phyloP scores from a whole-genome alignment of 2,113 vertebrate genomes.

The Ranitomeya variabilis region DNA sequence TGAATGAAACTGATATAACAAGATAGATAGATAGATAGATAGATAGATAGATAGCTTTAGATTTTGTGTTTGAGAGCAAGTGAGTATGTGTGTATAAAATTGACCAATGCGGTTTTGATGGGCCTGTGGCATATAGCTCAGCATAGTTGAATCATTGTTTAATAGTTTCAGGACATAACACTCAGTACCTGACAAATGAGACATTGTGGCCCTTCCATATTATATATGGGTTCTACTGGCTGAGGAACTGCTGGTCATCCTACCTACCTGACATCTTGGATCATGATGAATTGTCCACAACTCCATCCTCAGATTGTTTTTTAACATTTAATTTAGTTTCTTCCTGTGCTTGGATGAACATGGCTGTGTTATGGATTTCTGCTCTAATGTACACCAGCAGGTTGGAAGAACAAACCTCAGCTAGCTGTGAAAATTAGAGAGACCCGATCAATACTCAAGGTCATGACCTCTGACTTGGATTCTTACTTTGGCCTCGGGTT shows the following conservation, averaged over 20 bases:
- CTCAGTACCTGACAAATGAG: conserved; percentile 79
- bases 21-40: conserved; percentile 20
- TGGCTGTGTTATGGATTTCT: conserved; percentile 97
- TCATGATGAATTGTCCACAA: conserved; percentile 98
- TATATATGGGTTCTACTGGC: conserved; percentile 78
- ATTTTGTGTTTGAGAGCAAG: conserved; percentile 1
- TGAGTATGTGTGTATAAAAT: conserved; percentile 10
- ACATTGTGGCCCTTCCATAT: conserved; percentile 72
- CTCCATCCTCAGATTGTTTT: conserved; percentile 97
- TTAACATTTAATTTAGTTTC: conserved; percentile 99
- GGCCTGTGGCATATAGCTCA: conserved; percentile 72
- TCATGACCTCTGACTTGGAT: conserved; percentile 80
- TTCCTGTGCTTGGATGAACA: conserved; percentile 99
- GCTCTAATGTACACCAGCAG: conserved; percentile 98
- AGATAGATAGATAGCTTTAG: neutral
- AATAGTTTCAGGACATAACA: conserved; percentile 78
- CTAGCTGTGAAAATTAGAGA: conserved; percentile 97
- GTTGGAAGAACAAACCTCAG: conserved; percentile 84
- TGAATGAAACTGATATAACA: neutral
- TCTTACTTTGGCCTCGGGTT: conserved; percentile 77
- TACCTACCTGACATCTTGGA: conserved; percentile 85
- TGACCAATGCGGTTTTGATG: conserved; percentile 7
- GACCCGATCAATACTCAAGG: conserved; percentile 97
- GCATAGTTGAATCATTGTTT: conserved; percentile 72
- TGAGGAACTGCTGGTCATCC: conserved; percentile 79